Base-by-base conservation (phyloP, 2,888 invertebrate species). In the Caenorhabditis afra region DNA sequence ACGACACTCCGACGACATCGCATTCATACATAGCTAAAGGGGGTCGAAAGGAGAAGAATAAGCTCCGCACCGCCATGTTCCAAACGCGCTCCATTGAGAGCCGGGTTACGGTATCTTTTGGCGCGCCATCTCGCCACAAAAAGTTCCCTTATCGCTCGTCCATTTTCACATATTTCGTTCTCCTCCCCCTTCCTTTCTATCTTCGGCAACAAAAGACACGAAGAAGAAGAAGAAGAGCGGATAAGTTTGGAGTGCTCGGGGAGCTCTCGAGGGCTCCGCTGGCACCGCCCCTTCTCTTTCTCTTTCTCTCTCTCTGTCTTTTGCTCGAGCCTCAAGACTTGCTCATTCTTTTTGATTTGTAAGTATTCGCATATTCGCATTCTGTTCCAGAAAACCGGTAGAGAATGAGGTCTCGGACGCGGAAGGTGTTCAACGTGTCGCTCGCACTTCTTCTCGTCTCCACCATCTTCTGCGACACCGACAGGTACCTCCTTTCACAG, bases 391-490 rank as follows among this genome's bases (percentile, higher is more conserved):
- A 12, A 49, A 39, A 35, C 18, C 39, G 23, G 12, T 41, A 37
- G 8, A 52, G 39, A 49, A 76, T 76, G 73, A 65, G 58, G 16
- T 39, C 55, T 5, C 50, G 22, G 14, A 59, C 64, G 7, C 70
- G 59, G 7, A 47, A 52, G 35, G 47, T 70, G 0, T 77, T 70
- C 10, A 22, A 65, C 29, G 23, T 53, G 2, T 70, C 76, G 35
- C 50, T 77, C 18, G 49, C 67, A 3, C 49, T 76, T 3, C 57
- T 76, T 5, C 20, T 76, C 22, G 61, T 68, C 20, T 76, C 76
- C 11, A 76, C 68, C 18, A 76, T 68, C 12, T 76, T 76, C 20
- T 68, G 76, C 52, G 37, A 53, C 45, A 59, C 68, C 52, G 37
- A 53, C 45, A 59, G 57, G 47, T 18, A 67, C 52, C 29, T n/a